Percentiles rank a stretch among this genome's conserved stretches.
These are phyloP conservation scores for Urechis unicinctus DNA, from an alignment of 2,888 invertebrate genomes.

Conservation along the genomic window DNA sequence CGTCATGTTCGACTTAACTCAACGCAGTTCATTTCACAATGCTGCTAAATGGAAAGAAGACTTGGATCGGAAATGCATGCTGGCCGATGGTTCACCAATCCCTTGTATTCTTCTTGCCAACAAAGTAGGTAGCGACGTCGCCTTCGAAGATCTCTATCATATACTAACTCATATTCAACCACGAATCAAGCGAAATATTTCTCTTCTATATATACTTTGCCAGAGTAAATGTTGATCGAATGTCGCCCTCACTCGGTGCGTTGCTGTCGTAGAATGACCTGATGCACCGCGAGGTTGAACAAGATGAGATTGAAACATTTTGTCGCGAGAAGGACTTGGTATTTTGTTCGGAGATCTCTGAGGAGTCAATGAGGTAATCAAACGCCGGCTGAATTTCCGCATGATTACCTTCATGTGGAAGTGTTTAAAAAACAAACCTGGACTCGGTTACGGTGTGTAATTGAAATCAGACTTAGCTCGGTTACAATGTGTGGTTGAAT, in stretches of 20 bases:
- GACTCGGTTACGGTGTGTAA: too few relatives aligned
- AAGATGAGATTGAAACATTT: constrained; percentile 80
- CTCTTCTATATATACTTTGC: constrained; percentile 2
- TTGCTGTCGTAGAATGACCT: constrained; percentile 43
- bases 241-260: too few relatives aligned
- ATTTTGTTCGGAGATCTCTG: constrained; percentile 91
- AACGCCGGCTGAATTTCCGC: too few relatives aligned
- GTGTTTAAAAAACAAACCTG: too few relatives aligned
- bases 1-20: constrained; percentile 91
- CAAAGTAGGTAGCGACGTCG: constrained; percentile 55
- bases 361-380: constrained; percentile 58
- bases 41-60: constrained; percentile 97
- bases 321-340: constrained; percentile 87
- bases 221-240: too few relatives aligned
- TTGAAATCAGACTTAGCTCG: too few relatives aligned
- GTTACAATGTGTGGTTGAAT: too few relatives aligned
- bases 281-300: constrained; percentile 33
- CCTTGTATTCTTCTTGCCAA: constrained; percentile 94
- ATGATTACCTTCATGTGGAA: too few relatives aligned
- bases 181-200: not conserved
- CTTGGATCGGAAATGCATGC: constrained; percentile 88
- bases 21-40: constrained; percentile 84
- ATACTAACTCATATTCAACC: not conserved
- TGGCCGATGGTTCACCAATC: constrained; percentile 87
- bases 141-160: not conserved